Evolutionary conservation across 2,797 vertebrate species (phyloP), one percentile per base, ranked within the genome.

Genomic region (Muraenolepis orangiensis): DNA sequence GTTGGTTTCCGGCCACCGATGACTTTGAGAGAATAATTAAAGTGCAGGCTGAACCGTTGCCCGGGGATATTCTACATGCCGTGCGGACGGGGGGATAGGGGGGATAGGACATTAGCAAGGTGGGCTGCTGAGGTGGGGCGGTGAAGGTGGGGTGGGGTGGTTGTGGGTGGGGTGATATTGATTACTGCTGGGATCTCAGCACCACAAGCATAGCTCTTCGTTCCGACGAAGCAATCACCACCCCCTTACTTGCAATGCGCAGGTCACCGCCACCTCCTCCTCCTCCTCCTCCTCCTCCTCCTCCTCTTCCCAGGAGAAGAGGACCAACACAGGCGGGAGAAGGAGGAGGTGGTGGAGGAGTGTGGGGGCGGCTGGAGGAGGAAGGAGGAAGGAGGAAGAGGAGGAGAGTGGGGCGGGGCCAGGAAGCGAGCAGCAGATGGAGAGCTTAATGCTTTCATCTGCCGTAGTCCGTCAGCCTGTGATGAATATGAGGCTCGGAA

Each of bases 1-100:
- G 76, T 82, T 80, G 84, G 81, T 83, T 87, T 23, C 74, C 76
- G 79, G 86, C 84, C 86, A 67, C 87, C 90, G 88, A 91, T 91
- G 92, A 93, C 89, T 93, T 93, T 89, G 87, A 87, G 85, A 90
- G 88, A 91, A 90, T 92, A 91, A 92, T 91, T 91, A 91, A 90
- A 90, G 87, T 82, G 80, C 79, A 84, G 80, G 74, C 80, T 85
- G 57, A 92, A 89, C 88, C 88, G 87, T 87, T 89, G 87, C 88
- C 87, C 68, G 72, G 86, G 87, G 90, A 90, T 91, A 92, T 92
- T 93, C 93, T 90, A 91, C 90, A 93, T 92, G 91, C 89, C 88
- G 86, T 82, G 78, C 87, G 86, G 83, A 76, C 77, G 72, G 77
- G 76, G 34, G 23, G 29, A n/a, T n/a, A 30, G 83, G 80, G 78